Base-by-base conservation (phyloP, 2,797 vertebrate genomes). In the Gymnodraco acuticeps region DNA sequence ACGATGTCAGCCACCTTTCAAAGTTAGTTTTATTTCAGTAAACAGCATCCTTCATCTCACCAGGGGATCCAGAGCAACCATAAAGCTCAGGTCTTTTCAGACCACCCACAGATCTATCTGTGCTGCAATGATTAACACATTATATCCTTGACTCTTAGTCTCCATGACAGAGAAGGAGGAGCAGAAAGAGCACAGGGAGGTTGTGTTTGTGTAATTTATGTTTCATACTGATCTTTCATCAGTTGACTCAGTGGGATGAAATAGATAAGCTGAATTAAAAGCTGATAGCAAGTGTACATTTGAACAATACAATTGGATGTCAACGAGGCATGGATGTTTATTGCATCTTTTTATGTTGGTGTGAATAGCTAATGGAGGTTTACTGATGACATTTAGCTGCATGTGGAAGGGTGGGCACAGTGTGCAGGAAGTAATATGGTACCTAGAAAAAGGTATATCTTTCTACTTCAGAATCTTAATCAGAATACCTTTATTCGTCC, bases 101-200 rank as follows among this genome's bases (percentile, higher is more conserved):
- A 77, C 80, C 83, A 72, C 82, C 87, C 47, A 68, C 82, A 75
- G 82, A 79, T 75, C 66, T 77, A 70, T 78, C 65, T 76, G 62
- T 56, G 58, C 78, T 73, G 50, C 66, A 45, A 64, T 33, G 70
- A 66, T 20, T 70, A 51, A 59, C 8, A 2, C 16, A 45, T 68
- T 70, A 43, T 73, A 79, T 72, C 71, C 64, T 65, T 15, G 56
- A 65, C 53, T 78, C 70, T 27, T 27, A 27, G 23, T 27, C 23
- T 45, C 68, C 19, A 4, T 47, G 59, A 59, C 56, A 59, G 43
- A 75, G 66, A 19, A 23, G 55, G 51, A 62, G 67, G 42, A 63
- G 46, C 43, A 65, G 63, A 19, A 38, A 56, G 23, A 53, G 41
- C 31, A 51, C 54, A 42, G 33, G 38, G 53, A 31, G 53, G 45